Percentiles rank a stretch among this genome's conserved stretches.
Evolutionary conservation across 1,140 invertebrate species (phyloP).

Genomic region (Colletes latitarsis): DNA sequence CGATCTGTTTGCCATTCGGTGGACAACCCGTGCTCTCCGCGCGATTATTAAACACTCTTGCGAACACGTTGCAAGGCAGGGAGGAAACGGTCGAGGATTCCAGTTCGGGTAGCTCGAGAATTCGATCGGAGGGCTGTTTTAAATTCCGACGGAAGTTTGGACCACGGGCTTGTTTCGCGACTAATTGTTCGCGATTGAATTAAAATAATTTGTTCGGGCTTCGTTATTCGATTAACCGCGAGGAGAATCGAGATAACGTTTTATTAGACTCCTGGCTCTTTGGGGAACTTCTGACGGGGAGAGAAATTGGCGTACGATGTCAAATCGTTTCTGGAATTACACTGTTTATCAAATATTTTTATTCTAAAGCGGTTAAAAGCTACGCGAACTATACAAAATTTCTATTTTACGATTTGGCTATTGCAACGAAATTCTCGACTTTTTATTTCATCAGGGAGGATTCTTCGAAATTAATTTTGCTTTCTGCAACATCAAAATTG

Average conservation of each 20-base stretch:
- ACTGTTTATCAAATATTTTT: too few species aligned
- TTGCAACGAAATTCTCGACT: too few species aligned
- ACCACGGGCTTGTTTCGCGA: background rate
- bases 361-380: too few species aligned
- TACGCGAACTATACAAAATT: too few species aligned
- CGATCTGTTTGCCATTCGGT: slow-evolving; percentile 11
- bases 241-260: background rate
- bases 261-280: background rate
- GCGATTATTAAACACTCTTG: slow-evolving; percentile 3
- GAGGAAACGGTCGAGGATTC: background rate
- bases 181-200: background rate
- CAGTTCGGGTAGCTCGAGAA: background rate
- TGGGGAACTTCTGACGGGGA: too few species aligned
- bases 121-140: slow-evolving; percentile 3
- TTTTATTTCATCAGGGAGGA: too few species aligned
- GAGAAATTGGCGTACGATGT: too few species aligned
- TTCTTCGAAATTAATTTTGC: too few species aligned
- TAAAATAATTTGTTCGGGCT: background rate
- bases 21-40: background rate
- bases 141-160: slow-evolving; percentile 4
- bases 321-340: too few species aligned
- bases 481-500: too few species aligned
- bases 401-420: too few species aligned
- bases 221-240: background rate
- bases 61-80: background rate